Conservation (phyloP, 1,140 invertebrate species). For the Dendrolimus punctatus region DNA sequence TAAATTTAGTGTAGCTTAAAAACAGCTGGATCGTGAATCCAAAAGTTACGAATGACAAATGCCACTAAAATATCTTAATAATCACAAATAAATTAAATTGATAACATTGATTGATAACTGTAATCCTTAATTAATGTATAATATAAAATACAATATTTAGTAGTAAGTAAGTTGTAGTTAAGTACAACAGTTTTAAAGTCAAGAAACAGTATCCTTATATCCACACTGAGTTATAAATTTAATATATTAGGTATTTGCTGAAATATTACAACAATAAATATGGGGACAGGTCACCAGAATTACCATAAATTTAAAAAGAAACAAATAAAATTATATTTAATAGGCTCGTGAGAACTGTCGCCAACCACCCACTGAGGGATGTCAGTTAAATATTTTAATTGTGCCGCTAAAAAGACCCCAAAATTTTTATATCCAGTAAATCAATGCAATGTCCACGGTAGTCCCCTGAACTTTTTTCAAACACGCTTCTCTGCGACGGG, state of each 20-base stretch:
- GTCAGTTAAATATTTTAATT: conserved; percentile 68
- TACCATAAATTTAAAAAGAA: conserved; percentile 45
- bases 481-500: conserved; percentile 4
- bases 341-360: conserved; percentile 68
- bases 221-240: too few relatives aligned
- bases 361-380: conserved; percentile 61
- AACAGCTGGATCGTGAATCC: too few relatives aligned
- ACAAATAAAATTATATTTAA: conserved; percentile 69
- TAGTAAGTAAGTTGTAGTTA: too few relatives aligned
- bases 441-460: conserved; percentile 58
- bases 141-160: too few relatives aligned
- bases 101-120: too few relatives aligned
- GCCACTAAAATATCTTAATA: too few relatives aligned
- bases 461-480: conserved; percentile 32
- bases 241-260: conserved; percentile 5
- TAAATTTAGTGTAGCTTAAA: too few relatives aligned
- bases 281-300: conserved; percentile 21
- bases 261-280: conserved; percentile 42
- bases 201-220: too few relatives aligned
- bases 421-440: conserved; percentile 64
- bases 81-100: too few relatives aligned
- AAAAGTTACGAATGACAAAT: too few relatives aligned
- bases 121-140: too few relatives aligned
- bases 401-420: conserved; percentile 53
- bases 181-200: too few relatives aligned